Conservation (phyloP, 2,888 invertebrate genomes). For the Eupithecia subfuscata region DNA sequence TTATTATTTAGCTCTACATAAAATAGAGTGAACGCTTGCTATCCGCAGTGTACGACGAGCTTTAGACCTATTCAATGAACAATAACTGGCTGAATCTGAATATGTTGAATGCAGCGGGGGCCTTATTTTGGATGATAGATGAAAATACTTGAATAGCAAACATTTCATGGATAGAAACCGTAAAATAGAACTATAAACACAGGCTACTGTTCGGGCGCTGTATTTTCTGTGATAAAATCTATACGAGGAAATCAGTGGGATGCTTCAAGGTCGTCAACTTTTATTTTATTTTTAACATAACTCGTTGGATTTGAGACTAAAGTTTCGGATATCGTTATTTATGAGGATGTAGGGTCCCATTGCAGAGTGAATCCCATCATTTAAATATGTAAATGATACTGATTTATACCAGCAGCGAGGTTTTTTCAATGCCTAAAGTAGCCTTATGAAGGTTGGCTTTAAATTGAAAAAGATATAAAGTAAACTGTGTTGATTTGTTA, state of each 20-base stretch:
- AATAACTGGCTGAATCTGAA: not conserved
- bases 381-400: not conserved
- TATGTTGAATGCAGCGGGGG: conserved; percentile 32
- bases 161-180: conserved; percentile 30
- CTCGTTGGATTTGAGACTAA: conserved; percentile 12
- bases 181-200: conserved; percentile 22
- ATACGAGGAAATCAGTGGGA: conserved; percentile 13
- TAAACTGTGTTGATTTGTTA: not conserved
- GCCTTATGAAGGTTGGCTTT: not conserved
- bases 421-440: not conserved
- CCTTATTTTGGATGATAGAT: conserved; percentile 44
- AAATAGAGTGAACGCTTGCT: not conserved
- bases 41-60: not conserved
- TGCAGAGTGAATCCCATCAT: not conserved
- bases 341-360: conserved; percentile 3
- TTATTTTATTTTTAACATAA: conserved; percentile 16
- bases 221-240: conserved; percentile 4
- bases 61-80: conserved; percentile 5
- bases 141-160: conserved; percentile 40
- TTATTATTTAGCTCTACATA: not conserved
- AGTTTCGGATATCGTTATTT: conserved; percentile 11
- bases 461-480: not conserved
- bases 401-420: not conserved
- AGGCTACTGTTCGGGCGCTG: not conserved
- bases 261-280: conserved; percentile 9